Evolutionary conservation across 53 echinoderm and acorn worm genomes (phyloP).

Genomic region (Astropecten irregularis): DNA sequence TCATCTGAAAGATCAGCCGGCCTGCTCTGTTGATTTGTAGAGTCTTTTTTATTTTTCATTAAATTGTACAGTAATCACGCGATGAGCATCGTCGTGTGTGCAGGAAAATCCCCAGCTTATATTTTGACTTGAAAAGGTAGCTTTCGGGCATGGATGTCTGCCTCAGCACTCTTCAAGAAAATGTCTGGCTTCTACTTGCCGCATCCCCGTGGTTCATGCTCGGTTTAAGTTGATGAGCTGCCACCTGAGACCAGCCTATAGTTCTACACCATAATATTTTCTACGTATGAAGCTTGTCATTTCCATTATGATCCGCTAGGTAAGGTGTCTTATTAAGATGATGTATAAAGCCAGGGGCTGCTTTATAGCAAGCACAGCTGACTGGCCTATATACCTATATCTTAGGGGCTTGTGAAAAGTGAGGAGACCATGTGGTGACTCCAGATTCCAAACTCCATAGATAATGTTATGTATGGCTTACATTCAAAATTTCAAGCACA

Average conservation of each 20-base stretch:
- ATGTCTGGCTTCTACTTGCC: background rate
- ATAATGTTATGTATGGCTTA: too few relatives aligned
- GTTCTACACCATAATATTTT: background rate
- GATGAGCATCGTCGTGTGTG: too few relatives aligned
- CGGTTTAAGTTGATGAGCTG: constrained; percentile 26
- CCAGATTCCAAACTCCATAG: background rate
- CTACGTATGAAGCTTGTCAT: constrained; percentile 25
- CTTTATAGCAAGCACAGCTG: background rate
- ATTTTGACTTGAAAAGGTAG: too few relatives aligned
- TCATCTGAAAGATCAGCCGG: too few relatives aligned
- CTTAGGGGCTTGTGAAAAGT: constrained; percentile 1
- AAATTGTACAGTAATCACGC: too few relatives aligned
- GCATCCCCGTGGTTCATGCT: background rate
- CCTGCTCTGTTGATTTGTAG: too few relatives aligned
- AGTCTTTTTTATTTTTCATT: too few relatives aligned
- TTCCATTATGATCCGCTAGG: constrained; percentile 41
- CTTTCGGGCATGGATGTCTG: constrained; percentile 33
- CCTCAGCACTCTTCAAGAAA: constrained; percentile 9
- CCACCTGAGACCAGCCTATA: background rate
- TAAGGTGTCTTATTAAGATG: constrained; percentile 32
- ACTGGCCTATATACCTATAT: constrained; percentile 25
- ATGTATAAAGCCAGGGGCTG: background rate
- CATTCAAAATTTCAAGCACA: too few relatives aligned
- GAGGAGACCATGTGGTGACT: background rate
- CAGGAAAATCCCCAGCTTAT: too few relatives aligned